Evolutionary conservation across 2,888 invertebrate species (phyloP).

Genomic region (Lasioglossum villosulum): DNA sequence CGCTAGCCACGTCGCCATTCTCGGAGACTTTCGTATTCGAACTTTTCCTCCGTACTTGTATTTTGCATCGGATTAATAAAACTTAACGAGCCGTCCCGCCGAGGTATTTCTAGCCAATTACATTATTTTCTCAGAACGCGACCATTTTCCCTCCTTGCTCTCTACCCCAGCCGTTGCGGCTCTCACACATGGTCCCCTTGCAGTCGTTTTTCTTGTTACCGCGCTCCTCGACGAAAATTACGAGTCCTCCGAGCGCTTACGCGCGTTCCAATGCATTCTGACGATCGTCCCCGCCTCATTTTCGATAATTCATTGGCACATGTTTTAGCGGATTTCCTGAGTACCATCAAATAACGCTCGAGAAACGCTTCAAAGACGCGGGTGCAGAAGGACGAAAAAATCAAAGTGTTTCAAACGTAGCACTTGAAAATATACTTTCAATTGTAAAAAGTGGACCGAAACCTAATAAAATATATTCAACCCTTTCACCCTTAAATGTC

Average conservation of each 20-base stretch:
- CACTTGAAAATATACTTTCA: background rate
- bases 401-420: background rate
- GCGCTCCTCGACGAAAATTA: conserved; percentile 32
- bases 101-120: conserved; percentile 68
- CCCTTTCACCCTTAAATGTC: background rate
- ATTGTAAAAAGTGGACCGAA: background rate
- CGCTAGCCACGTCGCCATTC: conserved; percentile 19
- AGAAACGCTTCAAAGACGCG: background rate
- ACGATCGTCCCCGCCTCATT: background rate
- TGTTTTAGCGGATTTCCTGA: background rate
- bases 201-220: conserved; percentile 30
- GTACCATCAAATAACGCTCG: background rate
- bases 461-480: background rate
- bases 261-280: conserved; percentile 16
- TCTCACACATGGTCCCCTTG: background rate
- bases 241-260: background rate
- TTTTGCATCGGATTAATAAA: conserved; percentile 72
- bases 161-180: conserved; percentile 11
- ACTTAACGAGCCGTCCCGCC: conserved; percentile 67
- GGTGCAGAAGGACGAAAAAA: background rate
- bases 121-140: conserved; percentile 66
- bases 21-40: conserved; percentile 52
- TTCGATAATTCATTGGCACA: background rate
- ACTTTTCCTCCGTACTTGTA: conserved; percentile 41
- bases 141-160: conserved; percentile 40